Conservation (phyloP, 1,140 invertebrate species). For the Drosophila pseudoananassae region DNA sequence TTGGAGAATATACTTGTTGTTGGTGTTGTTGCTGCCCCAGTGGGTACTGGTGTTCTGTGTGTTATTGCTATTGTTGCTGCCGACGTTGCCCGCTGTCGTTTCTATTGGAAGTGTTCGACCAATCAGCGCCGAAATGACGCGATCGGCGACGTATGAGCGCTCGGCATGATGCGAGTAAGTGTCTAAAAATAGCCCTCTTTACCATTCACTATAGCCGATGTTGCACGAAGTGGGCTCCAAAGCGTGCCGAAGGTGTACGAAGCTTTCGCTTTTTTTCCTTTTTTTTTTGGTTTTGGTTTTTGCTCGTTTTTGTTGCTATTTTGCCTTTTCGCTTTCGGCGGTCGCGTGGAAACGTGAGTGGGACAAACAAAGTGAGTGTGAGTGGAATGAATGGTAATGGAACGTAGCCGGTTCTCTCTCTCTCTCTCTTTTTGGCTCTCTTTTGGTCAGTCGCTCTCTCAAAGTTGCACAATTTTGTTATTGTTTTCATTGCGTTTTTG, state of each 20-base stretch:
- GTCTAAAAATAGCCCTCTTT: constrained; percentile 74
- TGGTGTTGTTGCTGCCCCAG: constrained; percentile 42
- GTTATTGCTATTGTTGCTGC: constrained; percentile 35
- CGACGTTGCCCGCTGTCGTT: constrained; percentile 19
- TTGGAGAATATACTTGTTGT: constrained; percentile 46
- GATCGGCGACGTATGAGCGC: constrained; percentile 61
- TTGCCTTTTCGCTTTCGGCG: constrained; percentile 12
- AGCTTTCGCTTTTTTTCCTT: constrained; percentile 53
- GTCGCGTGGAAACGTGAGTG: constrained; percentile 69
- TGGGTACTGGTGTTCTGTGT: constrained; percentile 24
- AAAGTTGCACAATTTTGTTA: constrained; percentile 53
- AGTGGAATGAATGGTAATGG: constrained; percentile 50
- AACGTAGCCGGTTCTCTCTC: constrained; percentile 55
- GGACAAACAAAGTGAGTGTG: constrained; percentile 58
- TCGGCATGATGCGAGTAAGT: constrained; percentile 63
- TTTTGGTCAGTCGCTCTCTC: background rate
- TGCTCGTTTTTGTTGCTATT: background rate
- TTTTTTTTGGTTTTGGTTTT: constrained; percentile 2
- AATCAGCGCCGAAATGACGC: constrained; percentile 67
- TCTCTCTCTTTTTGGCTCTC: constrained; percentile 5
- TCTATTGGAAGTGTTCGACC: constrained; percentile 45
- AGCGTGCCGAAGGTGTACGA: constrained; percentile 30
- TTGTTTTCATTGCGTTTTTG: constrained; percentile 52
- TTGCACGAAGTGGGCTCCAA: constrained; percentile 13
- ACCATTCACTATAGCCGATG: constrained; percentile 68